Conservation (phyloP, 2,888 invertebrate genomes). For the Drosophila neonasuta region DNA sequence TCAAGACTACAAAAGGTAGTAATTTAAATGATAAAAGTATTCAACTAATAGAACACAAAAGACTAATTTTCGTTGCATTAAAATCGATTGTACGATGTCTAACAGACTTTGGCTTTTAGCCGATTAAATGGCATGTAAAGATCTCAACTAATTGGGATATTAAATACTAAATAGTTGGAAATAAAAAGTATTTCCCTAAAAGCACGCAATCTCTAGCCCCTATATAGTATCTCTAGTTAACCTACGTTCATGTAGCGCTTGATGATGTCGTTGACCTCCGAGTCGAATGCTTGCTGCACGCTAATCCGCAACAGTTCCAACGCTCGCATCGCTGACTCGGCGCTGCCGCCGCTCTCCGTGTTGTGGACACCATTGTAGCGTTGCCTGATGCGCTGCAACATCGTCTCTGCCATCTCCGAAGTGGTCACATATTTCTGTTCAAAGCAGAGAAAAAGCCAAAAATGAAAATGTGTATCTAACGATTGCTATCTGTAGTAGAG, state of each 20-base stretch:
- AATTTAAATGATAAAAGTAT: no score
- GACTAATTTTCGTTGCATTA: no score
- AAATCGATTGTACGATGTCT: no score
- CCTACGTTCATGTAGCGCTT: constrained; percentile 85
- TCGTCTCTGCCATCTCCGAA: constrained; percentile 80
- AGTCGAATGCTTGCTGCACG: constrained; percentile 85
- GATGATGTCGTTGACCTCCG: constrained; percentile 85
- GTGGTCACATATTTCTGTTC: constrained; percentile 79
- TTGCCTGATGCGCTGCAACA: constrained; percentile 78
- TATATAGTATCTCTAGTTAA: neutral
- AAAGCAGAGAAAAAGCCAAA: neutral
- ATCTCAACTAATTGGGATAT: no score
- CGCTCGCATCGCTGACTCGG: constrained; percentile 82
- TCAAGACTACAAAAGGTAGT: no score
- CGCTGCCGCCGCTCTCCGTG: constrained; percentile 67
- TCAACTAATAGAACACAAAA: no score
- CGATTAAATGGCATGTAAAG: no score
- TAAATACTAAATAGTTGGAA: no score
- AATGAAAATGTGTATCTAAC: neutral
- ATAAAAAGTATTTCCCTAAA: no score
- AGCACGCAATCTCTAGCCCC: no score
- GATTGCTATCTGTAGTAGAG: neutral
- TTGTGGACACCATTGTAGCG: constrained; percentile 74
- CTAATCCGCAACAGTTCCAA: constrained; percentile 85
- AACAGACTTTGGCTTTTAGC: no score